Conservation (phyloP, 2,113 vertebrate genomes). For the Haliaeetus leucogaster region DNA sequence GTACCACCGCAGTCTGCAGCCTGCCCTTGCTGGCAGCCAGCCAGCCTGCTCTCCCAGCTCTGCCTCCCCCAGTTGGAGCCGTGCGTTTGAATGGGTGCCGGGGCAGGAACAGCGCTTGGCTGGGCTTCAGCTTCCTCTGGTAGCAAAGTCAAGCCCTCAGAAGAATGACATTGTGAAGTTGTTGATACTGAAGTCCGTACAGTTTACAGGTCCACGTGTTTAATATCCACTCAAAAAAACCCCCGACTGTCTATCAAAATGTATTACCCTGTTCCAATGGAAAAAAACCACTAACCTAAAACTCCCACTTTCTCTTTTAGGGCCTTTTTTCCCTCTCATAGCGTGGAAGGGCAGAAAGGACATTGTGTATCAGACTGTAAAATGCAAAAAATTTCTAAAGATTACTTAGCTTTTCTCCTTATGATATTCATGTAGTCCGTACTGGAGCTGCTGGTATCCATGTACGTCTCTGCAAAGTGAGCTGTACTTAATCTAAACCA, state of each 20-base stretch:
- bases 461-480: not conserved
- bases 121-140: not conserved
- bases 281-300: not conserved
- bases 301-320: not conserved
- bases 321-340: not conserved
- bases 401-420: not conserved
- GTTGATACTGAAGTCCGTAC: not conserved
- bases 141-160: not conserved
- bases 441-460: not conserved
- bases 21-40: not conserved
- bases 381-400: not conserved
- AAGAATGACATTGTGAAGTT: not conserved
- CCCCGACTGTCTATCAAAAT: not conserved
- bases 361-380: not conserved
- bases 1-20: rapidly evolving
- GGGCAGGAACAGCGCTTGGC: not conserved
- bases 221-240: not conserved
- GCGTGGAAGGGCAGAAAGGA: not conserved
- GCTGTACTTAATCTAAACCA: not conserved
- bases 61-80: not conserved
- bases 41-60: not conserved
- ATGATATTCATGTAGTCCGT: rapidly evolving
- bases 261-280: not conserved
- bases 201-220: not conserved
- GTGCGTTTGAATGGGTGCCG: rapidly evolving